Evolutionary conservation across 1,140 invertebrate genomes (phyloP).

Genomic region (Telenomus remus): DNA sequence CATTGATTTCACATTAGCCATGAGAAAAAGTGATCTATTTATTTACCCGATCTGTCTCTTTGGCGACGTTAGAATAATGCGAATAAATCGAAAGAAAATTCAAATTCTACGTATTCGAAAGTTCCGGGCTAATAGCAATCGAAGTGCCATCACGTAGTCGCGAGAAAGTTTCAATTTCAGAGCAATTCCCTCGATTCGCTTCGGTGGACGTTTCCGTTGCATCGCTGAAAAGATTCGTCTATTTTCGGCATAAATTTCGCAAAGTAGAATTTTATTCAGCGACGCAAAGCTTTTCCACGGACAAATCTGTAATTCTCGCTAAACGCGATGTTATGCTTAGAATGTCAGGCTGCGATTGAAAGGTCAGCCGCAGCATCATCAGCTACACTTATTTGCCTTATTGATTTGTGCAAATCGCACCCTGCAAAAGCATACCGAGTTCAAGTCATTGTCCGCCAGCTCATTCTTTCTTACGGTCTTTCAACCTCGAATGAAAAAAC

Average conservation of each 20-base stretch:
- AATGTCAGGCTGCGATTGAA: conserved; percentile 47
- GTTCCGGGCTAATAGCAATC: conserved; percentile 59
- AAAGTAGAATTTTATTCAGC: conserved; percentile 59
- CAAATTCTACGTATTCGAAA: conserved; percentile 57
- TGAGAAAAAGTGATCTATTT: conserved; percentile 51
- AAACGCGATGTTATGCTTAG: conserved; percentile 52
- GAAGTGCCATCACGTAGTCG: conserved; percentile 60
- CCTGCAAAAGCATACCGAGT: conserved; percentile 20
- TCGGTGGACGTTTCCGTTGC: conserved; percentile 58
- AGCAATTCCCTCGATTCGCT: conserved; percentile 57
- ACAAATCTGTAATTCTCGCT: conserved; percentile 58
- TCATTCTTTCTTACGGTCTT: conserved; percentile 14
- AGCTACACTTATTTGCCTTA: conserved; percentile 38
- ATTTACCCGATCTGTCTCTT: conserved; percentile 54
- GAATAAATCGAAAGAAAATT: conserved; percentile 61
- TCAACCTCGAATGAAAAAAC: no score
- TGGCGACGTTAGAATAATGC: conserved; percentile 49
- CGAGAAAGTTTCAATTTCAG: conserved; percentile 61
- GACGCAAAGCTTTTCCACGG: conserved; percentile 50
- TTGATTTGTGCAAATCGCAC: conserved; percentile 32
- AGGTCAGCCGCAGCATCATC: conserved; percentile 36
- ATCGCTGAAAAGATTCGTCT: conserved; percentile 59
- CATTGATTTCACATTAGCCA: conserved; percentile 50
- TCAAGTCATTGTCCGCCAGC: conserved; percentile 1
- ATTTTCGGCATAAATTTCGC: conserved; percentile 60